Base-by-base conservation (phyloP, 2,113 vertebrate species). In the Sylvilagus bachmani region DNA sequence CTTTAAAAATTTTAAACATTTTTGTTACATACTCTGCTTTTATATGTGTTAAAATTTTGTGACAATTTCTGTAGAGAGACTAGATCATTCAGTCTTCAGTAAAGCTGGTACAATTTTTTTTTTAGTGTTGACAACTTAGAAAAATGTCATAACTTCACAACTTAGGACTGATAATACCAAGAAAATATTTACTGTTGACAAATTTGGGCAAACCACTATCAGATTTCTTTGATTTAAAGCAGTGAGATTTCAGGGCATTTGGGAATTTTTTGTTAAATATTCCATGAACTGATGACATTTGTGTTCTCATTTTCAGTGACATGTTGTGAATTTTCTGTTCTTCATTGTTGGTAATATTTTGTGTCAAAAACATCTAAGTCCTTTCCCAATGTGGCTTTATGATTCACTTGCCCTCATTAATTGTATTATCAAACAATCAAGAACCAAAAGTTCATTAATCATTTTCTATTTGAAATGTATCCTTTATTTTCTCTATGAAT, bases 281-380 rank as follows among this genome's bases (percentile, higher is more conserved):
- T 77, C 77, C 91, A 75, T 83, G 81, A 90, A 89, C 62, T 67
- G 17, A 73, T 83, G 11, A 81, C 16, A 81, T 21, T 3, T 36
- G 31, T 74, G 25, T 19, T 31, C 51, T 92, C 17, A 44, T 84
- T 86, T 91, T 51, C 71, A 44, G 55, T 71, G 27, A 38, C n/a
- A 61, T 19, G 25, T 71, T 88, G 84, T 16, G 10, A 80, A 88
- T 95, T 96, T 92, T 95, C 83, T 77, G 73, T 88, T 78, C 70
- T 81, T 96, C 25, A 71, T 49, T 10, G 24, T 88, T 86, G 51
- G 16, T 33, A 90, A 22, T 61, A 49, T 91, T 90, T 94, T 67
- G 62, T 92, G 78, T 90, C 78, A 51, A 86, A 86, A 69, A 89
- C 73, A 69, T 73, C 74, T 80, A 77, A 92, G 24, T 67, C 17